phyloP scores from a whole-genome alignment of 2,888 invertebrate species.

The Sepioteuthis lessoniana region DNA sequence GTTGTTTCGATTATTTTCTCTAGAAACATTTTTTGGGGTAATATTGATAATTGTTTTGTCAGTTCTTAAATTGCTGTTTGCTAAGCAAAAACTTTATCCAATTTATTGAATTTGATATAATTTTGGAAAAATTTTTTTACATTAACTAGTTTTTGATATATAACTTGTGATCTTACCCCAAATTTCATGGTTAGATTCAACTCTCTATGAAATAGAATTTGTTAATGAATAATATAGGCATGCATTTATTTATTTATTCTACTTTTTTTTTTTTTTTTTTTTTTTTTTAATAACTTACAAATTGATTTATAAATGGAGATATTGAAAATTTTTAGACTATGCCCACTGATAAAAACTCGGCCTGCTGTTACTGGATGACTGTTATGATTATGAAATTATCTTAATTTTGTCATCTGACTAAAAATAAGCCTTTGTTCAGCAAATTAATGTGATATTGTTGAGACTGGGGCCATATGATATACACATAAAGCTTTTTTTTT shows the following conservation, averaged over 20 bases:
- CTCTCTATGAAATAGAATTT: background rate
- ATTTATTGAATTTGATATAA: no score
- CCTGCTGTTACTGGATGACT: background rate
- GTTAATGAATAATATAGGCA: background rate
- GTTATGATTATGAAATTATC: background rate
- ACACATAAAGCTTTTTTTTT: no score
- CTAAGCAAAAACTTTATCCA: no score
- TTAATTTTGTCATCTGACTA: background rate
- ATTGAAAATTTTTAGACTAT: background rate
- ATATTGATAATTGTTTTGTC: no score
- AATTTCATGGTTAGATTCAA: no score
- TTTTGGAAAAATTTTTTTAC: no score
- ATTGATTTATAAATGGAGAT: background rate
- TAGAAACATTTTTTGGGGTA: no score
- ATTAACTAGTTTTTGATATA: no score
- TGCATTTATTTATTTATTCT: background rate
- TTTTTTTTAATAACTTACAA: background rate
- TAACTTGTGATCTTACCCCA: no score
- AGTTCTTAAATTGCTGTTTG: no score
- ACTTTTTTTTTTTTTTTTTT: background rate
- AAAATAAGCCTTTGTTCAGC: background rate
- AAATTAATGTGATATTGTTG: background rate
- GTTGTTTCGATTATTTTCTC: no score
- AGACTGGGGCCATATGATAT: background rate
- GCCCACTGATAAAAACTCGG: background rate